phyloP scores from a whole-genome alignment of 2,888 invertebrate genomes.

The Corbicula japonica region DNA sequence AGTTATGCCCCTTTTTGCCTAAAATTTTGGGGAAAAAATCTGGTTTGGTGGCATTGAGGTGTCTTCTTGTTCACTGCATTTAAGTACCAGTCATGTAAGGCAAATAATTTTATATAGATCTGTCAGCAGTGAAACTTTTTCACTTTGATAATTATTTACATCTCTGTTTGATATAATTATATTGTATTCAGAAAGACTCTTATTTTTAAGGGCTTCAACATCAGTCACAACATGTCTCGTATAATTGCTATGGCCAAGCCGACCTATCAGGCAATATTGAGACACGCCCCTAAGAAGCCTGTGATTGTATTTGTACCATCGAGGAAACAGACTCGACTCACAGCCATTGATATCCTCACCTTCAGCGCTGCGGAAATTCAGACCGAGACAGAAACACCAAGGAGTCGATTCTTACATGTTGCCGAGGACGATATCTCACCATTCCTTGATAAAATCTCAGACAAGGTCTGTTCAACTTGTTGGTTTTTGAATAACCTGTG shows the following conservation, averaged over 20 bases:
- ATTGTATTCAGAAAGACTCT: slow-evolving; percentile 4
- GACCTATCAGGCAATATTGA: slow-evolving; percentile 96
- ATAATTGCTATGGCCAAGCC: slow-evolving; percentile 99
- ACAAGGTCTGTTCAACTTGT: slow-evolving; percentile 93
- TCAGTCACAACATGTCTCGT: slow-evolving; percentile 98
- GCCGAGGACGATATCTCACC: slow-evolving; percentile 93
- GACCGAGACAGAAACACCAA: slow-evolving; percentile 92
- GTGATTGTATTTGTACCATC: slow-evolving; percentile 88
- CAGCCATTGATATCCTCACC: slow-evolving; percentile 98
- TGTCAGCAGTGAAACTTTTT: no score
- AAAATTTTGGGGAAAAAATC: no score
- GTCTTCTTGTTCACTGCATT: no score
- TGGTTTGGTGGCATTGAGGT: no score
- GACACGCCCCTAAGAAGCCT: slow-evolving; percentile 87
- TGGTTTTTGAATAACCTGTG: no score
- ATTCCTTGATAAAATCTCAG: slow-evolving; percentile 94
- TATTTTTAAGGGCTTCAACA: slow-evolving; percentile 93
- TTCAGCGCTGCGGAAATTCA: slow-evolving; percentile 96
- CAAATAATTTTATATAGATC: no score
- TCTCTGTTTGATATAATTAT: not conserved
- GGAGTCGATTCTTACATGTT: slow-evolving; percentile 96
- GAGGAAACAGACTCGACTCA: slow-evolving; percentile 95
- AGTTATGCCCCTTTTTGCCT: no score
- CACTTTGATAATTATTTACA: no score
- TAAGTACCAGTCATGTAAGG: no score